A percentile compares a stretch with the other conserved stretches of the same genome.
phyloP scores from a whole-genome alignment of 2,113 vertebrate species.

The Paralichthys olivaceus region DNA sequence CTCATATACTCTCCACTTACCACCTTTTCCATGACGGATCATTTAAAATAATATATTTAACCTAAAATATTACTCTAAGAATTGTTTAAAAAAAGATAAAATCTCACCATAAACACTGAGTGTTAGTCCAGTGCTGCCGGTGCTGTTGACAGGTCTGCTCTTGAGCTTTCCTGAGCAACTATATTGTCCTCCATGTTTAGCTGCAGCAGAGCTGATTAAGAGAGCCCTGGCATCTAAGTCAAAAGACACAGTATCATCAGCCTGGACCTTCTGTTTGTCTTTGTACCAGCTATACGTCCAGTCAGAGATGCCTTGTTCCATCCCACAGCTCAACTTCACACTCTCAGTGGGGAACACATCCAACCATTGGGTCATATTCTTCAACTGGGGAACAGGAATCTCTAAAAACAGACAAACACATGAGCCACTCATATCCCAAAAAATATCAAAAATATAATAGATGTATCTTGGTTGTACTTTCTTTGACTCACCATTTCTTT shows the following conservation, averaged over 20 bases:
- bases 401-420: conserved; percentile 31
- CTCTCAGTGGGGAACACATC: conserved; percentile 67
- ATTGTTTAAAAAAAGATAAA: background rate
- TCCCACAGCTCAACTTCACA: conserved; percentile 48
- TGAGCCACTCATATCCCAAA: background rate
- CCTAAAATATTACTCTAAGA: background rate
- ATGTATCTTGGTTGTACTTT: background rate
- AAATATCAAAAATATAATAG: background rate
- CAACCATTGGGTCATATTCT: conserved; percentile 7
- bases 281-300: conserved; percentile 58
- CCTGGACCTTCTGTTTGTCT: background rate
- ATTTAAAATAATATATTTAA: too few species aligned
- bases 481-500: conserved; percentile 42
- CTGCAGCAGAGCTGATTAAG: conserved; percentile 22
- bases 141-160: conserved; percentile 41
- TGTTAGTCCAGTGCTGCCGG: fast-evolving
- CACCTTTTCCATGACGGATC: too few species aligned
- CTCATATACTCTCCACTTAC: too few species aligned
- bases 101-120: conserved; percentile 66
- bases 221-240: conserved; percentile 4
- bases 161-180: conserved; percentile 46
- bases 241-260: background rate
- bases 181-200: conserved; percentile 14
- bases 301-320: conserved; percentile 1
- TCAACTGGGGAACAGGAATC: conserved; percentile 50